Evolutionary conservation across 2,797 vertebrate genomes (phyloP), one percentile per base, ranked within the genome.

Genomic region (Myoxocephalus aenaeus): DNA sequence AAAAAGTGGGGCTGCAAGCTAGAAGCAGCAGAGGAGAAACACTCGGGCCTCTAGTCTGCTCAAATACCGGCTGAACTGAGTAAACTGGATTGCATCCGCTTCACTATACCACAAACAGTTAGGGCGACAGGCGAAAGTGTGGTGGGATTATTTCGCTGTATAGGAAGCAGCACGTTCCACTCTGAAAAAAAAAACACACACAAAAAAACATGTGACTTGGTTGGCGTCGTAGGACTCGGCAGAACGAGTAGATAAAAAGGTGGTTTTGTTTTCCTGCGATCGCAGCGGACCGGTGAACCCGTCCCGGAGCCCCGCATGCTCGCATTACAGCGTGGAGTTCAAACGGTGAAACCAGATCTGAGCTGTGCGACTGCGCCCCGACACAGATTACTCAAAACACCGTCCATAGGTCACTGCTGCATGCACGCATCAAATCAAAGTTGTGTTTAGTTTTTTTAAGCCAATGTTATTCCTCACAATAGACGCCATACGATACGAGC

Each of bases 51-150:
- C 34, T 1, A 25, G 25, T 32, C 27, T 27, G 13, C 66, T 66
- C 32, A 68, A 62, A 79, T 58, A 59, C 54, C 0, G 7, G 65
- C 36, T 27, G 57, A 69, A 72, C 72, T 57, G 5, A 80, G 76
- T 36, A 68, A 73, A 59, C 13, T 2, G 20, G 75, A 75, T 32
- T 40, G 70, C 75, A 80, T 58, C 82, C 70, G 73, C 44, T 34
- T 62, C 53, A 27, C 40, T 14, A 2, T 15, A 9, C 48, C n/a
- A 13, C 13, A 51, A 51, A 75, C 22, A 18, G 51, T 40, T 25
- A 38, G 0, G 27, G 32, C 27, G 54, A 61, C 12, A 42, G 72
- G 25, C 73, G 12, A 65, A 53, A 48, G 70, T 65, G 65, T 58
- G 74, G 62, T 65, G 10, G 27, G 22, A 73, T 62, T 18, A 20